Evolutionary conservation across 2,888 invertebrate genomes (phyloP).

Genomic region (Eretmocerus hayati): DNA sequence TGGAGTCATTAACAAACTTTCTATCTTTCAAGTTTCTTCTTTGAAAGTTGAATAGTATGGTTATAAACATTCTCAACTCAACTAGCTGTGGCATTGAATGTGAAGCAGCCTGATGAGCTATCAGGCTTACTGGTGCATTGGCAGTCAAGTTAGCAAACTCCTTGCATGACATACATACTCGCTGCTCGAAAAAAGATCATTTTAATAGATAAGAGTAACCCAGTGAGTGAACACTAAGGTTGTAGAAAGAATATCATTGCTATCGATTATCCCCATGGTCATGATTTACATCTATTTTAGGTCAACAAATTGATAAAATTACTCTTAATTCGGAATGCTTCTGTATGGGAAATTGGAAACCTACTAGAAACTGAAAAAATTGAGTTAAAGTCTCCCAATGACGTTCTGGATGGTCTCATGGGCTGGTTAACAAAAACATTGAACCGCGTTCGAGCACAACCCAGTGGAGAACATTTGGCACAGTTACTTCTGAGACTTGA

Average conservation of each 20-base stretch:
- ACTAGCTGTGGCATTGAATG: conserved; percentile 48
- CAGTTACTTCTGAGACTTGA: conserved; percentile 73
- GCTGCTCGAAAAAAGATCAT: too few species aligned
- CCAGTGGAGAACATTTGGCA: conserved; percentile 68
- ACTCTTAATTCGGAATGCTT: conserved; percentile 41
- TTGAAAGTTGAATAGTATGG: conserved; percentile 61
- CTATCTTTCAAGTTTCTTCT: conserved; percentile 53
- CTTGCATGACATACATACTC: conserved; percentile 49
- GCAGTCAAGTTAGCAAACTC: conserved; percentile 49
- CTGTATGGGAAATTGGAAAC: conserved; percentile 42
- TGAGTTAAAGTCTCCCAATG: conserved; percentile 40
- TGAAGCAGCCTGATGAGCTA: conserved; percentile 40
- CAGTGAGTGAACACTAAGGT: conserved; percentile 47
- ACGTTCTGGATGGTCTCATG: conserved; percentile 42
- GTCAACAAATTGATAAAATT: conserved; percentile 45
- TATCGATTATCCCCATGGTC: too few species aligned
- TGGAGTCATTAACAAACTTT: conserved; percentile 54
- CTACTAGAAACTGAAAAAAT: conserved; percentile 40
- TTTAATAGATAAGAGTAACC: conserved; percentile 52
- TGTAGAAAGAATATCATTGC: neutral
- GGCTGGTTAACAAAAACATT: conserved; percentile 54
- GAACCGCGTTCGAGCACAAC: conserved; percentile 63
- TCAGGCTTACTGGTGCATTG: conserved; percentile 49
- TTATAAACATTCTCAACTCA: conserved; percentile 60
- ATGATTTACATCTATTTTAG: conserved; percentile 52